Evolutionary conservation across 2,888 invertebrate species (phyloP), one percentile per base, ranked within the genome.

Genomic region (Zele albiditarsus): DNA sequence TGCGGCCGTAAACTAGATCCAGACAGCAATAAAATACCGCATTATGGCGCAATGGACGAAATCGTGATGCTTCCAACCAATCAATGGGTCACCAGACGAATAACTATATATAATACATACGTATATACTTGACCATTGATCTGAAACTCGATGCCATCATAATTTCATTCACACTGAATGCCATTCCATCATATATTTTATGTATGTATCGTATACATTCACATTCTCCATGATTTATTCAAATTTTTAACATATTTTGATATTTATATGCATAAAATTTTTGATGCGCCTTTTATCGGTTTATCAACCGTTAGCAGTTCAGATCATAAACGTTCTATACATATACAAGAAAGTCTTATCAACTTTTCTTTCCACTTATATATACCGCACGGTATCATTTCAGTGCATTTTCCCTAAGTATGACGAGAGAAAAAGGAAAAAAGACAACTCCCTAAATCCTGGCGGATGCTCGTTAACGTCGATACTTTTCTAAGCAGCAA

Each of bases 1-100:
- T 83, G 84, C 81, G 83, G 82, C 82, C 84, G 80, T 86, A 86
- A 86, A 86, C 82, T 82, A 82, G 84, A 86, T 85, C 86, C 86
- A 86, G 86, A 86, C 86, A 85, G 83, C 80, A 82, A 85, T 86
- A 85, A 86, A 86, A 78, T 81, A 79, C 74, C 62, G 80, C 80
- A 82, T 83, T 85, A 85, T 83, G 84, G 82, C 84, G 83, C 46
- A 46, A 82, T 83, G 83, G 83, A 85, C 84, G 83, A 85, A 84
- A 82, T 79, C 75, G 79, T 75, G 62, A 74, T 82, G 81, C 83
- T 84, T 80, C 82, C 79, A 77, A 76, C 77, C 84, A 82, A 85
- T 86, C 86, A 86, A 86, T 86, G 85, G 86, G 85, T 86, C 86
- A 84, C 82, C 75, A 78, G 81, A 85, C 82, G 81, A 80, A 81